A percentile compares a stretch with the other conserved stretches of the same genome.
phyloP scores from a whole-genome alignment of 2,113 vertebrate species.

The Amia ocellicauda region DNA sequence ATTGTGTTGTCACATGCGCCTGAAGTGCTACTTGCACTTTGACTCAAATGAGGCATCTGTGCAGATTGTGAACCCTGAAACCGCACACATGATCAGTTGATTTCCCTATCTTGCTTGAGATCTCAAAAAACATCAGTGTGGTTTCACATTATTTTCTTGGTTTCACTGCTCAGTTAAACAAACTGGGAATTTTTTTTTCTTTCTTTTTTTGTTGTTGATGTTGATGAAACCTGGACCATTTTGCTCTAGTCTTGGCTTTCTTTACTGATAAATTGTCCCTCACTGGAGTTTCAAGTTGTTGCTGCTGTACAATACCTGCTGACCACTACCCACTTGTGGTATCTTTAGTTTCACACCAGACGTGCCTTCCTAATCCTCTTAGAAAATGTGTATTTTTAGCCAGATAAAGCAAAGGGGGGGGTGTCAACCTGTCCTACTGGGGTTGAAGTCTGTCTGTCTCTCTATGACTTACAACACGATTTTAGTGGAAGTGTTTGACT shows the following conservation, averaged over 20 bases:
- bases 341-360: too few relatives aligned
- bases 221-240: not conserved
- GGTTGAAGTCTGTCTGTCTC: too few relatives aligned
- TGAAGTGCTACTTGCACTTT: not conserved
- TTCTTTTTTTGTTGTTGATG: too few relatives aligned
- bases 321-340: too few relatives aligned
- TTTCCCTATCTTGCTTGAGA: not conserved
- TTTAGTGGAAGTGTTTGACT: too few relatives aligned
- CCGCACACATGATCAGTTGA: not conserved
- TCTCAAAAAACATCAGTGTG: constrained; percentile 1
- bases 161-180: not conserved
- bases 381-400: too few relatives aligned
- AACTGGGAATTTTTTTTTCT: constrained; percentile 1
- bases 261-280: not conserved
- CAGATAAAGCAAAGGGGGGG: too few relatives aligned
- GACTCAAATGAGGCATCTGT: not conserved
- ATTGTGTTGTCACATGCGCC: not conserved
- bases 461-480: too few relatives aligned
- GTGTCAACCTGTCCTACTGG: too few relatives aligned
- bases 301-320: too few relatives aligned
- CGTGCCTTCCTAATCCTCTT: too few relatives aligned
- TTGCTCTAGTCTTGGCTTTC: not conserved
- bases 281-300: too few relatives aligned
- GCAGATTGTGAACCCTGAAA: not conserved
- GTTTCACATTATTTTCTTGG: constrained; percentile 3